phyloP scores from a whole-genome alignment of 2,797 vertebrate species.

The Pseudochirops corinnae region DNA sequence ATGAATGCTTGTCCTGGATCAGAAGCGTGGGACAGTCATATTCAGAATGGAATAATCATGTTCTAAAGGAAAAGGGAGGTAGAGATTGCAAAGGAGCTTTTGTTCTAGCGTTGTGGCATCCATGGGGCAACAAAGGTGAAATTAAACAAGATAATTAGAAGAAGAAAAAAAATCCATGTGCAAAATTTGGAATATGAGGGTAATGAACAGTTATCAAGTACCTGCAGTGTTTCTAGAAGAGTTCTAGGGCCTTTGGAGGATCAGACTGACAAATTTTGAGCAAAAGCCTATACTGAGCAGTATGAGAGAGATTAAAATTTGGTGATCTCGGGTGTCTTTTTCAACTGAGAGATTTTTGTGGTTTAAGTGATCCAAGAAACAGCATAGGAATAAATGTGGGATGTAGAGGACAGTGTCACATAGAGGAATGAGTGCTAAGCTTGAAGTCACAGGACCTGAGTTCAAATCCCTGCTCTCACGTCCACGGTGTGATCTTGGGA shows the following conservation, averaged over 20 bases:
- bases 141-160: background rate
- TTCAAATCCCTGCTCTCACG: background rate
- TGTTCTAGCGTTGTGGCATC: background rate
- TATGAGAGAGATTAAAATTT: background rate
- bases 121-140: background rate
- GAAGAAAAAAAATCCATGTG: background rate
- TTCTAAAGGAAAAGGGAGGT: background rate
- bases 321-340: background rate
- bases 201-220: background rate
- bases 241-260: background rate
- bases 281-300: background rate
- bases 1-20: background rate
- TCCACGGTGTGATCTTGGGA: background rate
- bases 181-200: background rate
- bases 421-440: background rate
- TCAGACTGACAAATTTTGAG: background rate
- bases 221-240: background rate
- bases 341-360: background rate
- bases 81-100: background rate
- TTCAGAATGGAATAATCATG: background rate
- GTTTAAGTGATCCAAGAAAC: background rate
- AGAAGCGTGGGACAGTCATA: background rate
- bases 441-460: background rate
- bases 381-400: background rate
- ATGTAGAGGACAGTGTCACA: background rate